Conservation (phyloP, 2,113 vertebrate genomes). For the Dasypus novemcinctus region DNA sequence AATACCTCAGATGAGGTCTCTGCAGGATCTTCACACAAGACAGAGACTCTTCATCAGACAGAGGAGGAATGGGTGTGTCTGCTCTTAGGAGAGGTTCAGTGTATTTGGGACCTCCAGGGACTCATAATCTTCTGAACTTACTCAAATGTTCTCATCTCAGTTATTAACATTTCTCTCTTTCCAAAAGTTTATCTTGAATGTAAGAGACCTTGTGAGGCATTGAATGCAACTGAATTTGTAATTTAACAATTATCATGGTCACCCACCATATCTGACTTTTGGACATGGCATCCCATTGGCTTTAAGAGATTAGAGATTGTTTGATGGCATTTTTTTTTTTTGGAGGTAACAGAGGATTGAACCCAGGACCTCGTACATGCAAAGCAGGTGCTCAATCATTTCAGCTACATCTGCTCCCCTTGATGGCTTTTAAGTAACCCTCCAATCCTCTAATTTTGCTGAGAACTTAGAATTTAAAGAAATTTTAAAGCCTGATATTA, state of each 20-base stretch:
- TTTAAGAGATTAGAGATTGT: constrained; percentile 34
- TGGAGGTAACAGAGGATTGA: too few species aligned
- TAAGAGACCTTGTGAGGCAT: not conserved
- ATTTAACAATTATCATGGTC: not conserved
- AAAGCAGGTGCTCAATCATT: too few species aligned
- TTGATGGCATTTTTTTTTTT: not conserved
- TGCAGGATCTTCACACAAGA: not conserved
- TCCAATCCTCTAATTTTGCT: not conserved
- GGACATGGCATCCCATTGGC: not conserved
- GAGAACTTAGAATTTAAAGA: not conserved
- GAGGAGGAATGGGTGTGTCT: not conserved
- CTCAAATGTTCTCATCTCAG: not conserved
- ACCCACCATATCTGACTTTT: constrained; percentile 5
- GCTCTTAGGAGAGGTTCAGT: not conserved
- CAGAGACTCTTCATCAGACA: not conserved
- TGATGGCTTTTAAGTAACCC: not conserved
- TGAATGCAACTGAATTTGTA: not conserved
- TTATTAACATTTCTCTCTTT: not conserved
- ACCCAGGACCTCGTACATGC: too few species aligned
- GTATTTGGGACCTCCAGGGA: not conserved
- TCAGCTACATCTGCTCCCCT: too few species aligned
- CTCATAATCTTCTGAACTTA: not conserved
- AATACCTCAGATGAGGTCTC: not conserved
- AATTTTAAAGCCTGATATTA: not conserved
- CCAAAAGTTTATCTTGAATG: not conserved